Conservation (phyloP, 1,140 invertebrate species). For the Acromyrmex echinatior region DNA sequence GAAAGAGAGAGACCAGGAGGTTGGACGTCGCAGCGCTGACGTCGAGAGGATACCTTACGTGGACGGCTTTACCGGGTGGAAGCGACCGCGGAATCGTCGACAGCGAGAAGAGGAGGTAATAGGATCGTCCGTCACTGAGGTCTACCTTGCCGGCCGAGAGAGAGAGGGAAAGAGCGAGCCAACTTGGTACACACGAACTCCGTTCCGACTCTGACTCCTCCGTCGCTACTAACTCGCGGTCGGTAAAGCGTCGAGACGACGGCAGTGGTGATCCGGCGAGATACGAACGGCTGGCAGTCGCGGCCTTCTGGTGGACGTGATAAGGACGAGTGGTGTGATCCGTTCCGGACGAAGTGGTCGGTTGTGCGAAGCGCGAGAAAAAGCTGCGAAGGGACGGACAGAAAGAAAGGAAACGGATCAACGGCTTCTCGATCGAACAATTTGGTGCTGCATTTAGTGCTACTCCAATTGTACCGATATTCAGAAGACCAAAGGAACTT, state of each 20-base stretch:
- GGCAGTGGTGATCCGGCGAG: conserved; percentile 59
- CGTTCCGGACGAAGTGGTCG: conserved; percentile 55
- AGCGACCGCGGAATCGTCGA: conserved; percentile 14
- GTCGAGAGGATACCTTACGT: conserved; percentile 20
- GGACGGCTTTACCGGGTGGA: conserved; percentile 33
- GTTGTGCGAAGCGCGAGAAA: conserved; percentile 32
- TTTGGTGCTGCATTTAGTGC: not conserved
- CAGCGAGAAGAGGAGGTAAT: conserved; percentile 48
- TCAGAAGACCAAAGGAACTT: not conserved
- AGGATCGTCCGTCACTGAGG: conserved; percentile 47
- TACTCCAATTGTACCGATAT: conserved; percentile 10
- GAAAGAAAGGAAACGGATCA: not conserved
- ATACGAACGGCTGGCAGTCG: conserved; percentile 66
- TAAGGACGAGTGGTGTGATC: conserved; percentile 64
- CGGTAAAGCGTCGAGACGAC: conserved; percentile 57
- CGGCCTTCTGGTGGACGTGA: conserved; percentile 68
- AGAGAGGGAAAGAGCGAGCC: conserved; percentile 23
- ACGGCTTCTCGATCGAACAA: not conserved
- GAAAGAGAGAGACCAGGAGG: not conserved
- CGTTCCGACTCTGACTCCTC: conserved; percentile 2
- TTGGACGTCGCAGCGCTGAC: conserved; percentile 19
- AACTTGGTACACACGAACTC: conserved; percentile 21
- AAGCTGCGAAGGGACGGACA: not conserved
- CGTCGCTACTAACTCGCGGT: conserved; percentile 45
- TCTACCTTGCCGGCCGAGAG: conserved; percentile 68